Evolutionary conservation across 2,797 vertebrate species (phyloP), one percentile per base, ranked within the genome.

Genomic region (Trachops cirrhosus): DNA sequence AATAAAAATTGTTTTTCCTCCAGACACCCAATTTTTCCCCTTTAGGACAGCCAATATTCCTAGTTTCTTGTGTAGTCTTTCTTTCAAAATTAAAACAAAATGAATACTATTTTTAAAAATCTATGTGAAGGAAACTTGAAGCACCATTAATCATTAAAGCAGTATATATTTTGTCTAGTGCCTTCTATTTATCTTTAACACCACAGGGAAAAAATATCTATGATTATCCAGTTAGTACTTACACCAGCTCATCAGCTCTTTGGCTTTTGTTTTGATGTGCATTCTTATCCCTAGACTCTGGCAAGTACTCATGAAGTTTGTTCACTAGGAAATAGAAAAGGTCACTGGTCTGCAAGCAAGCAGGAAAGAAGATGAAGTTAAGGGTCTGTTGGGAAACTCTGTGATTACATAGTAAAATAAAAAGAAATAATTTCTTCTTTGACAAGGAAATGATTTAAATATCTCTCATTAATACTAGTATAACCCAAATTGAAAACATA

Each of bases 281-380:
- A 9, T 71, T 96, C 52, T 92, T 92, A 48, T 96, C 97, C 89
- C 94, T 97, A 77, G 89, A 79, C 84, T 98, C 89, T 1, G 97
- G 98, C 73, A 98, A 98, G 74, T 98, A 98, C 57, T 99, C 98
- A 96, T 98, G 97, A 96, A 99, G 98, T 83, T 98, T 99, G 95
- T 97, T 98, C 84, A 99, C 98, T 97, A 99, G 97, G 98, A 99
- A 99, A 41, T 96, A 96, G 84, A 98, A 99, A 84, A 99, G 80
- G 82, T 99, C 99, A 75, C 97, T 97, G 46, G 98, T 99, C 99
- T 99, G 97, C 93, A 82, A 96, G 77, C 90, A 95, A 95, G 79
- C 19, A 37, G 67, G 85, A n/a, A 96, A 93, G 59, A 90, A 91
- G 15, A 77, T 4, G 18, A 44, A 37, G 71, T 92, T 74, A 80